phyloP scores from a whole-genome alignment of 2,888 invertebrate genomes.

The Tenthredo amoena region DNA sequence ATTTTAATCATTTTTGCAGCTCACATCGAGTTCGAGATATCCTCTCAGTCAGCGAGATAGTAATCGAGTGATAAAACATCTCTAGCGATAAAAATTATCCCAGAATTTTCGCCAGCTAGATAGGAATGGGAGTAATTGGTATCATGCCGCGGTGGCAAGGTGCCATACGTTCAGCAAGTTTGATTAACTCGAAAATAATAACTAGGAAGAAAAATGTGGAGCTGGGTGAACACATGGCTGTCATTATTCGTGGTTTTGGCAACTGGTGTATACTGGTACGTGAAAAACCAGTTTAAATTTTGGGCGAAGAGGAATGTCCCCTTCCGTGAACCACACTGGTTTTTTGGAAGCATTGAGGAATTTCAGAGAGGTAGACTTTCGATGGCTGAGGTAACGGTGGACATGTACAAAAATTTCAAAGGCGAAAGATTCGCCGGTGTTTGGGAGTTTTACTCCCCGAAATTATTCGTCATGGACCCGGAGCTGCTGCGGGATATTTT shows the following conservation, averaged over 20 bases:
- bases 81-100: background rate
- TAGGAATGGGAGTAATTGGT: background rate
- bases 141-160: background rate
- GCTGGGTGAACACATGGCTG: background rate
- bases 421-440: conserved; percentile 80
- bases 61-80: background rate
- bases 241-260: background rate
- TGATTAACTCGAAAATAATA: background rate
- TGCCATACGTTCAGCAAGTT: background rate
- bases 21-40: background rate
- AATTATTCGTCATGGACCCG: conserved; percentile 82
- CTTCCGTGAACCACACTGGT: conserved; percentile 6
- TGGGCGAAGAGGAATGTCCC: background rate
- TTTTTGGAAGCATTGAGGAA: conserved; percentile 82
- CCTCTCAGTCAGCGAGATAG: background rate
- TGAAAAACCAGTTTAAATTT: background rate
- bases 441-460: conserved; percentile 83
- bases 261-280: background rate
- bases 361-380: conserved; percentile 81
- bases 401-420: conserved; percentile 40
- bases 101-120: background rate
- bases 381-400: conserved; percentile 82
- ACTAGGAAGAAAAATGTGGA: background rate
- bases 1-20: background rate
- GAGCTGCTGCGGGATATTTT: conserved; percentile 81